Evolutionary conservation across 35 echinoderm and acorn worm species (phyloP).

Genomic region (Ptychodera flava): DNA sequence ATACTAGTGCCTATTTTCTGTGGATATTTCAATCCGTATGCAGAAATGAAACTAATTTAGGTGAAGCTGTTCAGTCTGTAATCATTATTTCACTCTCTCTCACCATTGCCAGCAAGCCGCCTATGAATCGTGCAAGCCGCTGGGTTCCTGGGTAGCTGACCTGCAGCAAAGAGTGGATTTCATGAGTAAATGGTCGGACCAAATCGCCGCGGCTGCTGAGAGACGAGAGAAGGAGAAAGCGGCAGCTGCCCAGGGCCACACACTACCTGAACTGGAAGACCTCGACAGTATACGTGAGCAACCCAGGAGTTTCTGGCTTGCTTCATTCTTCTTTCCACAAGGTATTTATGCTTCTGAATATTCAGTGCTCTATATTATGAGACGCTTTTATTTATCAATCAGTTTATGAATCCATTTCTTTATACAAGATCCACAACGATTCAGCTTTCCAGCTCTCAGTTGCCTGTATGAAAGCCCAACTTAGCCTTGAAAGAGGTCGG

Average conservation of each 20-base stretch:
- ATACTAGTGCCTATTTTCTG: too few species aligned
- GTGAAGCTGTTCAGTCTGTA: too few species aligned
- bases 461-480: too few species aligned
- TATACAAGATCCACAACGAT: too few species aligned
- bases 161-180: slow-evolving; percentile 89
- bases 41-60: too few species aligned
- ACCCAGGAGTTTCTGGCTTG: slow-evolving; percentile 88
- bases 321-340: slow-evolving; percentile 97
- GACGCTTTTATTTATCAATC: too few species aligned
- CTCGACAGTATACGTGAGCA: slow-evolving; percentile 38
- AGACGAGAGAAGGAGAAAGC: slow-evolving; percentile 55
- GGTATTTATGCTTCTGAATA: slow-evolving; percentile 20
- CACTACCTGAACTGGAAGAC: slow-evolving; percentile 29
- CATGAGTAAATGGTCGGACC: slow-evolving; percentile 77
- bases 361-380: too few species aligned
- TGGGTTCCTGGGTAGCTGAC: slow-evolving; percentile 78
- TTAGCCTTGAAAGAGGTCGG: too few species aligned
- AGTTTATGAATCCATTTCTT: too few species aligned
- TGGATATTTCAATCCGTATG: too few species aligned
- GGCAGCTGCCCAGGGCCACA: background rate
- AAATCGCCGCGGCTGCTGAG: slow-evolving; percentile 21
- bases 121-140: slow-evolving; percentile 93
- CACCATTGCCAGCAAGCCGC: slow-evolving; percentile 56
- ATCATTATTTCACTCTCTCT: too few species aligned
- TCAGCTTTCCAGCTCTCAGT: too few species aligned